Conservation (phyloP, 2,797 vertebrate genomes). For the Acropternis orthonyx region DNA sequence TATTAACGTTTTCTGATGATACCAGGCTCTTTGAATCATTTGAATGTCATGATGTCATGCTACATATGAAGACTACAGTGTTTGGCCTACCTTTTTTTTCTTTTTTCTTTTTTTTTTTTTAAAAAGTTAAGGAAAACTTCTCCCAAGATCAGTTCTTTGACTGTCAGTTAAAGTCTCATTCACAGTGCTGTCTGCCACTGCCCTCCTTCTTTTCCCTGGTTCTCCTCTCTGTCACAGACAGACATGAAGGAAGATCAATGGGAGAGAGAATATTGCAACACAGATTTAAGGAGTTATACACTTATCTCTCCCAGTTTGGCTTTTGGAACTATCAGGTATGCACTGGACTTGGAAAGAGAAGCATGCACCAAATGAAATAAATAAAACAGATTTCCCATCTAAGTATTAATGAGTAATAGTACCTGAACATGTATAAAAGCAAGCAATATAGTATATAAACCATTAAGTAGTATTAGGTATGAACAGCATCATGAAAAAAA, state of each 20-base stretch:
- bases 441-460: not conserved
- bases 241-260: not conserved
- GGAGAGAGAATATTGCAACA: rapidly evolving
- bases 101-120: not conserved
- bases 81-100: no score
- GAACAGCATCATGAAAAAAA: not conserved
- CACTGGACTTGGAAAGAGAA: not conserved
- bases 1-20: not conserved
- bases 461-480: not conserved
- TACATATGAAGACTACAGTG: not conserved
- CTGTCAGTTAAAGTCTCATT: not conserved
- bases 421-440: not conserved
- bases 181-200: not conserved
- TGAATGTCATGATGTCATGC: not conserved
- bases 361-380: not conserved
- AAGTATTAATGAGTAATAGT: not conserved
- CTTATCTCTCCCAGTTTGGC: not conserved
- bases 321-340: not conserved
- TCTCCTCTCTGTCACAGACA: not conserved
- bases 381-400: rapidly evolving
- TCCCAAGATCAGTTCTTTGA: not conserved
- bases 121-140: not conserved
- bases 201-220: not conserved
- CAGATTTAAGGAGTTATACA: not conserved
- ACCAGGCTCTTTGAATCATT: not conserved